Conservation (phyloP, 35 echinoderm and acorn worm genomes). For the Lytechinus variegatus region DNA sequence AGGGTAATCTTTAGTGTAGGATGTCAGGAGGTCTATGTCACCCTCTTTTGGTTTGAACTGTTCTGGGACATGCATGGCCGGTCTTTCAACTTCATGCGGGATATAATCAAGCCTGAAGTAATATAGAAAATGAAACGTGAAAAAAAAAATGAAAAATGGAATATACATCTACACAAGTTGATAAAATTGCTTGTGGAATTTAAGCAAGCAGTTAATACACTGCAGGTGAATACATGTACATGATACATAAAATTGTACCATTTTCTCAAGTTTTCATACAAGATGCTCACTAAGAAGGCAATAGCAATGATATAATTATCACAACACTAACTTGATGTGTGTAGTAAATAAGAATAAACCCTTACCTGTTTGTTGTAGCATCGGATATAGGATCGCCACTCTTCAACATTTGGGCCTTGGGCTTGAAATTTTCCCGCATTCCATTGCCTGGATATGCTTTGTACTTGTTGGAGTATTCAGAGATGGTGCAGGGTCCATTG, state of each 20-base stretch:
- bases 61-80: slow-evolving; percentile 70
- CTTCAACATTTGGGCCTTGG: slow-evolving; percentile 63
- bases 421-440: slow-evolving; percentile 90
- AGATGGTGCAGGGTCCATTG: slow-evolving; percentile 83
- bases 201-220: too few species aligned
- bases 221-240: too few species aligned
- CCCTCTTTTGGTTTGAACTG: slow-evolving; percentile 73
- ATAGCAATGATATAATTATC: too few species aligned
- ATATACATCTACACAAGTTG: neutral
- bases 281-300: too few species aligned
- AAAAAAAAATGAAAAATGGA: neutral
- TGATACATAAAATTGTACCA: too few species aligned
- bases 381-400: slow-evolving; percentile 75
- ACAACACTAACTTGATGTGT: too few species aligned
- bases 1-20: slow-evolving; percentile 95
- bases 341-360: neutral
- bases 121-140: neutral
- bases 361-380: slow-evolving; percentile 90
- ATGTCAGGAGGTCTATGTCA: slow-evolving; percentile 89
- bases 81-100: slow-evolving; percentile 67
- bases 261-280: too few species aligned
- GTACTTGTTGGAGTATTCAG: slow-evolving; percentile 95
- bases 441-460: slow-evolving; percentile 72
- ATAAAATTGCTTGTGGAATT: neutral
- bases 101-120: slow-evolving; percentile 78